Evolutionary conservation across 2,888 invertebrate genomes (phyloP).

Genomic region (Psylliodes chrysocephalus): DNA sequence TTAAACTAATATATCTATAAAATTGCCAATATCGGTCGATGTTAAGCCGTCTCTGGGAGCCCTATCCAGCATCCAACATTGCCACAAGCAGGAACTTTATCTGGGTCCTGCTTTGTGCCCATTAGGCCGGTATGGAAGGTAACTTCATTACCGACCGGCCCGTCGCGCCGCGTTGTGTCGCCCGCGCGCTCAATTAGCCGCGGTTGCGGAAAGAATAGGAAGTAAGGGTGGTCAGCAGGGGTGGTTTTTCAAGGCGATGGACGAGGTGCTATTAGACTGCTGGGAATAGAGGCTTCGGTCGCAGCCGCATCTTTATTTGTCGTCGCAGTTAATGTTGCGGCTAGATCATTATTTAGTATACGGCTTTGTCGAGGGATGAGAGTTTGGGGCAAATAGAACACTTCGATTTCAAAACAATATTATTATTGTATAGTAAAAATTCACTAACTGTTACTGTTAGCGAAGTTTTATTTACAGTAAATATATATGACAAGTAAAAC

Average conservation of each 20-base stretch:
- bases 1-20: too few relatives aligned
- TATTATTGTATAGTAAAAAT: too few relatives aligned
- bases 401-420: background rate
- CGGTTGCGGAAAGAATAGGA: slow-evolving; percentile 65
- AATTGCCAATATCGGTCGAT: background rate
- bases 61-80: slow-evolving; percentile 3
- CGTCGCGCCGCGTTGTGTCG: slow-evolving; percentile 55
- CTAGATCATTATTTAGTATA: slow-evolving; percentile 2
- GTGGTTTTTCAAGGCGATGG: slow-evolving; percentile 29
- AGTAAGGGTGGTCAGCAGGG: slow-evolving; percentile 44
- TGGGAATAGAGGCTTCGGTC: slow-evolving; percentile 3
- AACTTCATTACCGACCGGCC: slow-evolving; percentile 58
- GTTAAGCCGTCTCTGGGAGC: slow-evolving; percentile 9
- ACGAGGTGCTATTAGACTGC: slow-evolving; percentile 29
- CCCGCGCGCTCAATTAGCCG: slow-evolving; percentile 71
- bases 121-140: slow-evolving; percentile 52
- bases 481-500: too few relatives aligned
- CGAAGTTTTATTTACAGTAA: too few relatives aligned
- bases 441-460: too few relatives aligned
- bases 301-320: slow-evolving; percentile 21
- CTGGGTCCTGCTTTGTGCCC: slow-evolving; percentile 43
- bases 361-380: slow-evolving; percentile 2
- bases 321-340: slow-evolving; percentile 23
- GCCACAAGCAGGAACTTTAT: slow-evolving; percentile 36
- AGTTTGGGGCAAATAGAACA: background rate